Evolutionary conservation across 2,113 vertebrate species (phyloP).

Genomic region (Pollachius pollachius): DNA sequence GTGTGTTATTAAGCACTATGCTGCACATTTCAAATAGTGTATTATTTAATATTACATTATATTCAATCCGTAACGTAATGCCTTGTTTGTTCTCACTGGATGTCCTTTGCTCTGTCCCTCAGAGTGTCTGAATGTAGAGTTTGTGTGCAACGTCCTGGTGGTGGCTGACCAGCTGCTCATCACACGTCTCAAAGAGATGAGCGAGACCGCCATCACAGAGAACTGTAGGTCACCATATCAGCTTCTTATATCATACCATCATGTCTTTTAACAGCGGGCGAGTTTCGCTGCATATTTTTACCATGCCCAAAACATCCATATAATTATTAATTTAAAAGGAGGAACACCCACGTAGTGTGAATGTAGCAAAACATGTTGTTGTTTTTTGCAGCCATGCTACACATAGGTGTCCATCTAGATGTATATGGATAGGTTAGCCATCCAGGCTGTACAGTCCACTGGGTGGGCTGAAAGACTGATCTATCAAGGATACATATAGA

Average conservation of each 20-base stretch:
- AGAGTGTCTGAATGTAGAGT: slow-evolving; percentile 91
- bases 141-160: slow-evolving; percentile 89
- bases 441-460: no score
- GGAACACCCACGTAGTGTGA: no score
- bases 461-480: no score
- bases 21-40: neutral
- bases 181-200: slow-evolving; percentile 90
- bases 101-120: slow-evolving; percentile 26
- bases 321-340: no score
- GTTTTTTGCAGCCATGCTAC: no score
- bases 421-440: no score
- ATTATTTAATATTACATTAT: neutral
- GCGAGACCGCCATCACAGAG: slow-evolving; percentile 92
- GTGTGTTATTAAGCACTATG: slow-evolving; percentile 55
- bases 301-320: no score
- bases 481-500: no score
- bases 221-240: slow-evolving; percentile 76
- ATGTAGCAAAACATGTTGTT: neutral
- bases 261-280: no score
- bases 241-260: no score
- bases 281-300: no score
- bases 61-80: neutral
- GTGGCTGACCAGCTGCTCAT: slow-evolving; percentile 96
- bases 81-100: neutral
- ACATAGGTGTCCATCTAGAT: no score